Evolutionary conservation across 2,113 vertebrate species (phyloP).

Genomic region (Peromyscus maniculatus): DNA sequence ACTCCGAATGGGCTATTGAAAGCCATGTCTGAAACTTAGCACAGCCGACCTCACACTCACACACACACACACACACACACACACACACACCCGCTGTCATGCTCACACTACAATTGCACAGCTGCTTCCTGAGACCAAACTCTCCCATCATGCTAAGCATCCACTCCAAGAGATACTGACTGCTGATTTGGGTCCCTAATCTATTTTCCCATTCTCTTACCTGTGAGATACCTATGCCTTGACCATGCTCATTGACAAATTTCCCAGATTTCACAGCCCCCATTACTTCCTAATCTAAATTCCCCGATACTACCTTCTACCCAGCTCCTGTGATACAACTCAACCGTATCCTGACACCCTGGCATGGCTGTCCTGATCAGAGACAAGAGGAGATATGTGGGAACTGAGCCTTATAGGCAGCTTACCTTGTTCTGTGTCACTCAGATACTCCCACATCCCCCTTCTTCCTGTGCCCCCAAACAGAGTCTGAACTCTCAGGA

Average conservation of each 20-base stretch:
- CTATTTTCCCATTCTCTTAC: neutral
- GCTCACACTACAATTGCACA: too few relatives aligned
- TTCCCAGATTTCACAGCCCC: neutral
- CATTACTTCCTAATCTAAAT: neutral
- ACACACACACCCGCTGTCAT: too few relatives aligned
- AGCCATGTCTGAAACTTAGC: neutral
- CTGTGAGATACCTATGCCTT: neutral
- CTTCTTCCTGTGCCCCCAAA: neutral
- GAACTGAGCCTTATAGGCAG: neutral
- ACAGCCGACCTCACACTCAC: too few relatives aligned
- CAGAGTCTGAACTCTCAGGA: neutral
- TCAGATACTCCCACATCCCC: neutral
- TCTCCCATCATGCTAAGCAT: neutral
- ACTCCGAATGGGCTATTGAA: neutral
- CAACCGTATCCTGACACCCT: neutral
- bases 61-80: too few relatives aligned
- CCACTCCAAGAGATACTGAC: neutral
- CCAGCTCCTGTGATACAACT: neutral
- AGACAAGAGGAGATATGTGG: neutral
- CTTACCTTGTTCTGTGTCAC: neutral
- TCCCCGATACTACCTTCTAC: rapidly evolving
- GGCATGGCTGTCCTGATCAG: neutral
- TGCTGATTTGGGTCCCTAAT: neutral
- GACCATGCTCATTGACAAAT: neutral
- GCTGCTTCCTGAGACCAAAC: neutral